Evolutionary conservation across 2,888 invertebrate species (phyloP).

Genomic region (Sclerodermus sp.): DNA sequence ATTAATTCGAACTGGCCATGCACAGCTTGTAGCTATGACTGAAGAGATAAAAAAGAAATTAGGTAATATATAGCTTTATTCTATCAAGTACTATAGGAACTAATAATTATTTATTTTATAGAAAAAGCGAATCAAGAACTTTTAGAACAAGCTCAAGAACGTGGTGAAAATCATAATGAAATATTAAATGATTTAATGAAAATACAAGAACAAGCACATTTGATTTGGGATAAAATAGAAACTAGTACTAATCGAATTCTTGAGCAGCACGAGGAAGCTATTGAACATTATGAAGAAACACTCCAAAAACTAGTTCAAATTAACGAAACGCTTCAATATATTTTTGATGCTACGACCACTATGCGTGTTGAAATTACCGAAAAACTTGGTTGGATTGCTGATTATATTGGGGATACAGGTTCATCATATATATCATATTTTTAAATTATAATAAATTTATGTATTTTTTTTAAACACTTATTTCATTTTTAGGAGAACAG

Average conservation of each 20-base stretch:
- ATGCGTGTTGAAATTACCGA: slow-evolving; percentile 49
- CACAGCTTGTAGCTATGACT: slow-evolving; percentile 61
- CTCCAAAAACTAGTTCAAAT: slow-evolving; percentile 60
- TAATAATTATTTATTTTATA: no score
- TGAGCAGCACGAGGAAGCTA: slow-evolving; percentile 58
- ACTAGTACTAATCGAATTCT: slow-evolving; percentile 54
- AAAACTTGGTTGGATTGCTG: slow-evolving; percentile 51
- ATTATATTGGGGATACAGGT: slow-evolving; percentile 51
- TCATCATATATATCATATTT: slow-evolving; percentile 1
- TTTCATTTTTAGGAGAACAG: slow-evolving; percentile 40
- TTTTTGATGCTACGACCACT: slow-evolving; percentile 44
- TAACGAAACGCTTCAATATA: slow-evolving; percentile 59
- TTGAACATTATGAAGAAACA: slow-evolving; percentile 59
- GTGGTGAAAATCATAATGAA: slow-evolving; percentile 61
- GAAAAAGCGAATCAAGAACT: slow-evolving; percentile 59
- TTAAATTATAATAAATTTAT: not conserved
- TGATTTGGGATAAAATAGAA: slow-evolving; percentile 63
- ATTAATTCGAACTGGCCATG: slow-evolving; percentile 64
- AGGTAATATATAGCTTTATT: slow-evolving; percentile 39
- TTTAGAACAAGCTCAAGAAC: slow-evolving; percentile 58
- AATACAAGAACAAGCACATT: slow-evolving; percentile 62
- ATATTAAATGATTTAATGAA: slow-evolving; percentile 61
- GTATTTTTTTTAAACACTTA: slow-evolving; percentile 1
- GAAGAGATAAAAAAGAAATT: slow-evolving; percentile 62
- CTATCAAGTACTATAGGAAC: no score